phyloP scores from a whole-genome alignment of 2,888 invertebrate genomes.

The Candidula unifasciata region DNA sequence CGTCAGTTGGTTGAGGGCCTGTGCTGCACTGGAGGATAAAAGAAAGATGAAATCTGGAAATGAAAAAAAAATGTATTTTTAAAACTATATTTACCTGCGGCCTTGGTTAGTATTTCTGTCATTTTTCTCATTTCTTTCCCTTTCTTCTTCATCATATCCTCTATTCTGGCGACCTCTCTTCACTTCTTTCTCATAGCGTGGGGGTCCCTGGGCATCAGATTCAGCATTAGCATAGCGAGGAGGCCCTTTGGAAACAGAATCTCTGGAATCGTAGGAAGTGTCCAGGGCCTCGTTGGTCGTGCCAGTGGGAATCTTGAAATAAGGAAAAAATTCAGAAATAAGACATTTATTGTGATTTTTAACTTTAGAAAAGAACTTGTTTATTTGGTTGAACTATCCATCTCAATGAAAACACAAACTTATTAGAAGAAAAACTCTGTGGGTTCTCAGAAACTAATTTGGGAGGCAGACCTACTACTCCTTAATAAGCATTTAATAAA shows the following conservation, averaged over 20 bases:
- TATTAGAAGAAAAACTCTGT: too few species aligned
- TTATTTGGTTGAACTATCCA: neutral
- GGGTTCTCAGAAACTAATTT: too few species aligned
- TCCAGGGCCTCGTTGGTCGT: conserved; percentile 40
- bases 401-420: too few species aligned
- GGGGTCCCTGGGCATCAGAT: conserved; percentile 10
- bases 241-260: conserved; percentile 22
- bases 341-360: neutral
- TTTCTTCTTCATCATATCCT: conserved; percentile 38
- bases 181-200: conserved; percentile 31
- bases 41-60: neutral
- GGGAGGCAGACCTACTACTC: too few species aligned
- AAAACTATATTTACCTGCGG: conserved; percentile 28
- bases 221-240: conserved; percentile 37
- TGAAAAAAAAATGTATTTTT: neutral
- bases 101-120: too few species aligned
- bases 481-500: too few species aligned
- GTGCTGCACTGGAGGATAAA: too few species aligned
- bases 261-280: conserved; percentile 38
- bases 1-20: too few species aligned
- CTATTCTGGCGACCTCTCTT: conserved; percentile 20
- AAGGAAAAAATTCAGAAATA: neutral
- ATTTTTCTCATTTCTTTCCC: conserved; percentile 12
- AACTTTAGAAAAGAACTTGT: neutral
- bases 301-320: conserved; percentile 3